Base-by-base conservation (phyloP, 2,113 vertebrate species). In the Trematocara macrostoma region DNA sequence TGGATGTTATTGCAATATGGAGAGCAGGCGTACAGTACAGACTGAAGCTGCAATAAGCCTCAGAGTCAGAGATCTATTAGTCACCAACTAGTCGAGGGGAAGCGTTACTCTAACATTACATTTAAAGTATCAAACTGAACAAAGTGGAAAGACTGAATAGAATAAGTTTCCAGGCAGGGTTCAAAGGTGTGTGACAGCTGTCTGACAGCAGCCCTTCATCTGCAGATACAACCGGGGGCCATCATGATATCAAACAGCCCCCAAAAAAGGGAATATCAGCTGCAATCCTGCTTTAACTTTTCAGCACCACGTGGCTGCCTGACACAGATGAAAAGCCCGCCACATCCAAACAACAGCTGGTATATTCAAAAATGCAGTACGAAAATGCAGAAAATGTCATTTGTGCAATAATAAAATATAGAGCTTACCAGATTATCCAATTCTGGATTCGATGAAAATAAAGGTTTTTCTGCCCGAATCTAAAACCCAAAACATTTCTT, bases 371-470 rank as follows among this genome's bases (percentile, higher is more conserved):
- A 11, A 51, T 9, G 47, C 49, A 79, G n/a, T 11, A 9, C 12
- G 11, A 35, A 52, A 79, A 80, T 20, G 26, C 45, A 52, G 18
- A 26, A 20, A 38, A 49, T 80, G 15, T 34, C 2, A n/a, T 78
- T 20, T 52, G 8, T 56, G 20, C n/a, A 5, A 40, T 40, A 79
- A 31, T 8, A 47, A 67, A 76, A 61, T 3, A 31, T 51, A n/a
- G 11, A 9, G 91, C 98, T 99, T 98, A 99, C 98, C 98, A 99
- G 97, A 97, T 99, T 99, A 97, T 99, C 98, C 98, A 99, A 96
- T 94, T 99, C 98, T 90, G 98, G 98, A 96, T 99, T 99, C 91
- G 98, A 99, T 95, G 98, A 99, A 97, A 99, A 99, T 94, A 99
- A 97, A 95, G 98, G 98, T 95, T 99, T 99, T 97, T 99, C 98